Conservation (phyloP, 2,888 invertebrate genomes). For the Ariolimax columbianus region DNA sequence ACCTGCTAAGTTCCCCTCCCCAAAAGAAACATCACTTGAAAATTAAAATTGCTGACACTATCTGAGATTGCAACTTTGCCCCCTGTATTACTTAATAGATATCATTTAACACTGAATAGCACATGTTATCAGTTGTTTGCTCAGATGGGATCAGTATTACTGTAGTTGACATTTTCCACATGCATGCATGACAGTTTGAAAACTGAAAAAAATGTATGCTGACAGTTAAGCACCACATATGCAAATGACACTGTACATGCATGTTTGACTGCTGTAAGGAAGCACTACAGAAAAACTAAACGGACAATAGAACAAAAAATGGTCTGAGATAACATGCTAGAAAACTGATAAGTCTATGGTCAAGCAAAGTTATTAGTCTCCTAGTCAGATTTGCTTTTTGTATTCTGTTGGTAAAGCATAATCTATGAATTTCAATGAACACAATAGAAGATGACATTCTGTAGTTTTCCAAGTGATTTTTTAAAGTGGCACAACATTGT, state of each 20-base stretch:
- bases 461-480: conserved; percentile 25
- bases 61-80: neutral
- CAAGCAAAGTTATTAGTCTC: neutral
- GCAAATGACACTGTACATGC: neutral
- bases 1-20: neutral
- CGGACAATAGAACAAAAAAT: neutral
- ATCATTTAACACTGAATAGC: neutral
- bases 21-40: conserved; percentile 3
- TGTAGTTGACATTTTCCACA: neutral
- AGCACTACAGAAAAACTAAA: neutral
- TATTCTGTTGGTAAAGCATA: neutral
- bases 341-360: neutral
- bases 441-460: neutral
- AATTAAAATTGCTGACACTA: neutral
- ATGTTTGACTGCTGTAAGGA: neutral
- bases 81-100: neutral
- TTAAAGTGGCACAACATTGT: neutral
- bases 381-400: neutral
- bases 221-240: neutral
- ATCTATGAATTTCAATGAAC: neutral
- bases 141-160: neutral
- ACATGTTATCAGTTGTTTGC: neutral
- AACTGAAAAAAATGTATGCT: neutral
- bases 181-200: neutral
- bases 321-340: neutral